These are phyloP conservation scores for Caenorhabditis sinica DNA, from an alignment of 2,888 invertebrate genomes.

Conservation along the genomic window DNA sequence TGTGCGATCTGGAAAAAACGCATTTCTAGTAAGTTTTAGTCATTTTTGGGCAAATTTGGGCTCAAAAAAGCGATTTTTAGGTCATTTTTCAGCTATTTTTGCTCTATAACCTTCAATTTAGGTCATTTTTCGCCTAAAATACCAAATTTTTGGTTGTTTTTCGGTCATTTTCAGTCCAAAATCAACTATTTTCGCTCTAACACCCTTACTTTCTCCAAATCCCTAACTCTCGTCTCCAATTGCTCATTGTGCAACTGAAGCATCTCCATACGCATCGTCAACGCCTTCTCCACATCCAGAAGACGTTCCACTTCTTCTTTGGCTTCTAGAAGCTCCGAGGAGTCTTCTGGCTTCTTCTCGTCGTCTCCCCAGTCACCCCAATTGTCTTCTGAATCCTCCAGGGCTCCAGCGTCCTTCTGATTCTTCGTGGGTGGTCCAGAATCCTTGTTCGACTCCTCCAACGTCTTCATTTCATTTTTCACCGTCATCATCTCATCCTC, in stretches of 20 bases:
- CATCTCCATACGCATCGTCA: constrained; percentile 27
- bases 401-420: no score
- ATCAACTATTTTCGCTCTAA: not conserved
- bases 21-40: not conserved
- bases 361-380: constrained; percentile 40
- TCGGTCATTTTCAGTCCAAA: not conserved
- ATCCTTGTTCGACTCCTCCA: not conserved
- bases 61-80: not conserved
- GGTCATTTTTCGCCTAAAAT: no score
- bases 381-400: not conserved
- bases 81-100: no score
- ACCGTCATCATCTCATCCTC: constrained; percentile 36
- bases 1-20: not conserved
- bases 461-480: not conserved
- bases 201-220: not conserved
- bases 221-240: constrained; percentile 25
- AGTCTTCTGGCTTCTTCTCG: not conserved
- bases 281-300: constrained; percentile 37
- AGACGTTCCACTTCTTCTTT: constrained; percentile 35
- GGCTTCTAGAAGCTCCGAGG: constrained; percentile 6
- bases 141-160: no score
- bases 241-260: constrained; percentile 36
- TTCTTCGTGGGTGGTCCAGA: not conserved
- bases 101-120: no score
- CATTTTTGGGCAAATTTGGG: no score